Percentiles rank a stretch among this genome's conserved stretches.
Evolutionary conservation across 1,140 invertebrate species (phyloP).

Genomic region (Ridgeia piscesae): DNA sequence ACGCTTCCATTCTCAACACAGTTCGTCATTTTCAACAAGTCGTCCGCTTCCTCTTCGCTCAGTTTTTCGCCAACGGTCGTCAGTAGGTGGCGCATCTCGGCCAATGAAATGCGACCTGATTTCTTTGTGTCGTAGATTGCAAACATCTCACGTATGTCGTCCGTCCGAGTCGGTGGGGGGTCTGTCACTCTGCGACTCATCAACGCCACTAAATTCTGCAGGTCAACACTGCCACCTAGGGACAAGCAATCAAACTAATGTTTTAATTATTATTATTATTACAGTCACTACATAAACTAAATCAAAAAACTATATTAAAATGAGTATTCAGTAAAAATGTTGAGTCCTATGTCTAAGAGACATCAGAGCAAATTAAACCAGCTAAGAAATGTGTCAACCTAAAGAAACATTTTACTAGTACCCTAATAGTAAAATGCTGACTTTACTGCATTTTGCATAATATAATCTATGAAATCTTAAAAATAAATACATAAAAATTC

Average conservation of each 20-base stretch:
- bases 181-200: constrained; percentile 24
- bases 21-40: constrained; percentile 27
- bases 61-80: constrained; percentile 30
- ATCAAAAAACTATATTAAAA: too few species aligned
- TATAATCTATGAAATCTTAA: too few species aligned
- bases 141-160: constrained; percentile 27
- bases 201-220: constrained; percentile 23
- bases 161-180: constrained; percentile 22
- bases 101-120: constrained; percentile 14
- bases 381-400: too few species aligned
- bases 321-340: too few species aligned
- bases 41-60: constrained; percentile 28
- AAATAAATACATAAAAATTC: too few species aligned
- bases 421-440: too few species aligned
- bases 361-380: too few species aligned
- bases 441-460: too few species aligned
- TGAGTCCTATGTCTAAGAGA: too few species aligned
- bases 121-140: constrained; percentile 25
- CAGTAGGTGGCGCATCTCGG: constrained; percentile 29
- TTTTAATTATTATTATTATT: not conserved
- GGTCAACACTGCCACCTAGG: constrained; percentile 24
- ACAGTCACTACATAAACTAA: too few species aligned
- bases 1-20: constrained; percentile 20
- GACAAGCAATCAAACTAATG: not conserved
- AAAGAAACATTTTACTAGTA: too few species aligned